phyloP scores from a whole-genome alignment of 2,888 invertebrate genomes.

The Caenorhabditis sp. region DNA sequence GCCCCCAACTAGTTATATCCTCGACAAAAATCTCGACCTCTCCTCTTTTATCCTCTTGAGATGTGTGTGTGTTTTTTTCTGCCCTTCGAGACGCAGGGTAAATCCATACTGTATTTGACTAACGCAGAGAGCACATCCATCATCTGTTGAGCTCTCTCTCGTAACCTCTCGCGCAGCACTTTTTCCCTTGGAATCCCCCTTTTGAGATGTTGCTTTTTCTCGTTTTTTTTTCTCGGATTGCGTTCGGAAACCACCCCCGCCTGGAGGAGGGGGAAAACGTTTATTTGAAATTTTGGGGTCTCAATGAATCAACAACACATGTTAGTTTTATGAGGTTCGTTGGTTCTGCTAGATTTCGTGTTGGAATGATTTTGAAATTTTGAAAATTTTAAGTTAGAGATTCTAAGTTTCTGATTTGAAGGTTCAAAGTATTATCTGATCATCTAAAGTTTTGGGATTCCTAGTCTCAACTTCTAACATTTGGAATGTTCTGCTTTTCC shows the following conservation, averaged over 20 bases:
- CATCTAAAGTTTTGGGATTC: no score
- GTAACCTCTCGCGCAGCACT: background rate
- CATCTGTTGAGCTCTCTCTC: background rate
- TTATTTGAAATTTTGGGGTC: background rate
- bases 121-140: background rate
- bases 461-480: no score
- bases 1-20: conserved; percentile 1
- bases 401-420: no score
- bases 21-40: conserved; percentile 10
- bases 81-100: background rate
- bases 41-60: background rate
- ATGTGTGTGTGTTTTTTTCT: background rate
- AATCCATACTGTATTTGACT: background rate
- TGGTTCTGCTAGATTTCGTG: background rate
- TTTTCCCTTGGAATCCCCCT: background rate
- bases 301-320: conserved; percentile 46
- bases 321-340: background rate
- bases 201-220: no score
- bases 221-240: no score
- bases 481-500: background rate
- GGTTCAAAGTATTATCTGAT: no score
- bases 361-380: background rate
- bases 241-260: no score
- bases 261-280: no score
- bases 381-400: no score